Evolutionary conservation across 1,140 invertebrate genomes (phyloP).

Genomic region (Brachionus rotundiformis): DNA sequence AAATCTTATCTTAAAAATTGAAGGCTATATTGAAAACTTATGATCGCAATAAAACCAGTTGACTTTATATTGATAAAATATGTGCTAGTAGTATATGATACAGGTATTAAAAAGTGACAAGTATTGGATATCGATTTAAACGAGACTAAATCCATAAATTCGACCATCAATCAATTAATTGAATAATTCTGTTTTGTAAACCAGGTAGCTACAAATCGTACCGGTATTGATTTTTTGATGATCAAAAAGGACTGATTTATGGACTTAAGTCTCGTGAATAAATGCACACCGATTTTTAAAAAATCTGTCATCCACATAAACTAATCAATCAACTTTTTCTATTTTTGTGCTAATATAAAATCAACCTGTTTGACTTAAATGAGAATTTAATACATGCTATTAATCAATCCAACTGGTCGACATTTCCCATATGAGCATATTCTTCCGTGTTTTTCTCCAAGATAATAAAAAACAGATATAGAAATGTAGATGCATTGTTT

Average conservation of each 20-base stretch:
- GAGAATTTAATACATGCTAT: slow-evolving; percentile 38
- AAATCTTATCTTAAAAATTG: slow-evolving; percentile 14
- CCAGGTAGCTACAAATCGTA: background rate
- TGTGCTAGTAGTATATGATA: slow-evolving; percentile 16
- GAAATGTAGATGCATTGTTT: slow-evolving; percentile 6
- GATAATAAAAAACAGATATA: slow-evolving; percentile 41
- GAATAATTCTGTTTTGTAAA: slow-evolving; percentile 15
- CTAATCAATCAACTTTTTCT: background rate
- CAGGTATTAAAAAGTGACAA: slow-evolving; percentile 24
- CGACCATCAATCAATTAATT: slow-evolving; percentile 4
- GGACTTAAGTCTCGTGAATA: slow-evolving; percentile 21
- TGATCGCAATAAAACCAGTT: slow-evolving; percentile 27
- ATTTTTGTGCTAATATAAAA: slow-evolving; percentile 24
- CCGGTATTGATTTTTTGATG: slow-evolving; percentile 26
- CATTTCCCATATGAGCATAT: slow-evolving; percentile 30
- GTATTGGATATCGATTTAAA: slow-evolving; percentile 25
- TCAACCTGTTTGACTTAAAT: slow-evolving; percentile 27
- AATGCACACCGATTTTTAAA: background rate
- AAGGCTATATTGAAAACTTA: slow-evolving; percentile 20
- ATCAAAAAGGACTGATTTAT: slow-evolving; percentile 39
- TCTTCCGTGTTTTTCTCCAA: background rate
- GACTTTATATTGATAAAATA: slow-evolving; percentile 28
- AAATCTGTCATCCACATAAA: slow-evolving; percentile 35
- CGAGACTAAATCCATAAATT: slow-evolving; percentile 2
- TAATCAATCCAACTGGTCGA: slow-evolving; percentile 36